phyloP scores from a whole-genome alignment of 2,113 vertebrate species.

The Burhinus bistriatus region DNA sequence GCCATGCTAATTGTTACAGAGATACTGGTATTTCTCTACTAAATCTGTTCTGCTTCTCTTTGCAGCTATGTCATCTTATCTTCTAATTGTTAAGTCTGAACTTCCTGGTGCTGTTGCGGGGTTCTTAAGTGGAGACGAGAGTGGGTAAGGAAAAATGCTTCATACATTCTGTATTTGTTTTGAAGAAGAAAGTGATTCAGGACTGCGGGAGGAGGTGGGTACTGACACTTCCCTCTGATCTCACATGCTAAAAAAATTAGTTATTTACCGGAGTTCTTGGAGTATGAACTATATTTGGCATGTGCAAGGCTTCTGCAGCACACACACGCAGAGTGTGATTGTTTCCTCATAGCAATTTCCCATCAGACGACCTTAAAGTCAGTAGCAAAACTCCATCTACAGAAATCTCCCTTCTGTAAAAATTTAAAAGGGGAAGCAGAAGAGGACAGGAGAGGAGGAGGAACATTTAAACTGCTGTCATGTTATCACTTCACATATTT shows the following conservation, averaged over 20 bases:
- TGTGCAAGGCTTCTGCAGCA: neutral
- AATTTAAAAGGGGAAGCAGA: slow-evolving; percentile 10
- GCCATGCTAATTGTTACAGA: neutral
- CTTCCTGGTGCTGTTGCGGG: slow-evolving; percentile 86
- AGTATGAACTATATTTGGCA: slow-evolving; percentile 12
- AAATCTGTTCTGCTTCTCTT: slow-evolving; percentile 61
- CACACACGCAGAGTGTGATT: neutral
- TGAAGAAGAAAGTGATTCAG: neutral
- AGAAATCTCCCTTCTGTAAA: slow-evolving; percentile 10
- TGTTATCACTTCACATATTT: slow-evolving; percentile 45
- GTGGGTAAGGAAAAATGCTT: slow-evolving; percentile 78
- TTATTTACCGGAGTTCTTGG: neutral
- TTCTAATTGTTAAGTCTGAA: slow-evolving; percentile 93
- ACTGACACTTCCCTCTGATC: neutral
- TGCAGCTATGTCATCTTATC: slow-evolving; percentile 94
- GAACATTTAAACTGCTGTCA: slow-evolving; percentile 38
- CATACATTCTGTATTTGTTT: neutral
- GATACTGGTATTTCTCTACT: slow-evolving; percentile 1
- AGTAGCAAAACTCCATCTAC: neutral
- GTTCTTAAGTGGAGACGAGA: slow-evolving; percentile 74
- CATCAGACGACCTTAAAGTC: neutral
- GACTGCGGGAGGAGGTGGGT: neutral
- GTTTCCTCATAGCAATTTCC: neutral
- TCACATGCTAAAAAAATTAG: neutral
- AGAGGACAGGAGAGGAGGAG: neutral